Evolutionary conservation across 2,797 vertebrate species (phyloP).

Genomic region (Apodemus agrarius): DNA sequence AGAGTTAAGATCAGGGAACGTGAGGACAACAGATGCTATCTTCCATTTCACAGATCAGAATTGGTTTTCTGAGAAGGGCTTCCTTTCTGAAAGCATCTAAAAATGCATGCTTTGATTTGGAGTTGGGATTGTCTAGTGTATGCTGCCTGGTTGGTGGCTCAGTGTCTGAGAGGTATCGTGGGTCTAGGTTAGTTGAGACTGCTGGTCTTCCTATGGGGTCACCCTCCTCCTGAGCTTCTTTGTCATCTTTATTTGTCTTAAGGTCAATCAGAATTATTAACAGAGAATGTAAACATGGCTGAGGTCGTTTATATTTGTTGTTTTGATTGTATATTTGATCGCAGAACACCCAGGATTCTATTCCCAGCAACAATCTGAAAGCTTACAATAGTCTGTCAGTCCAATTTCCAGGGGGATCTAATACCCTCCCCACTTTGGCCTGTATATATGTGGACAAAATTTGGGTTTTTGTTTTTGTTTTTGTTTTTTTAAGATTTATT

Average conservation of each 20-base stretch:
- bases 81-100: not conserved
- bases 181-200: too few relatives aligned
- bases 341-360: too few relatives aligned
- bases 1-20: not conserved
- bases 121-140: not conserved
- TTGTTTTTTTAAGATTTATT: too few relatives aligned
- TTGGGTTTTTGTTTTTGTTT: not conserved
- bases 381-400: not conserved
- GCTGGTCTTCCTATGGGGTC: too few relatives aligned
- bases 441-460: not conserved
- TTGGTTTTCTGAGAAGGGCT: not conserved
- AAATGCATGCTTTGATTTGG: not conserved
- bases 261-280: not conserved
- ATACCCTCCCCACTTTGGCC: too few relatives aligned
- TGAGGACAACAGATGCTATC: not conserved
- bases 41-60: constrained; percentile 1
- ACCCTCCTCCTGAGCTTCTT: too few relatives aligned
- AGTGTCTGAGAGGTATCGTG: too few relatives aligned
- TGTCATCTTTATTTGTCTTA: not conserved
- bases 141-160: too few relatives aligned
- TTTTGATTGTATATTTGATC: not conserved
- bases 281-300: not conserved
- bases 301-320: not conserved
- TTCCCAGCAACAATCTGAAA: not conserved
- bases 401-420: not conserved